Conservation (phyloP, 2,888 invertebrate species). For the Pheosia gnoma region DNA sequence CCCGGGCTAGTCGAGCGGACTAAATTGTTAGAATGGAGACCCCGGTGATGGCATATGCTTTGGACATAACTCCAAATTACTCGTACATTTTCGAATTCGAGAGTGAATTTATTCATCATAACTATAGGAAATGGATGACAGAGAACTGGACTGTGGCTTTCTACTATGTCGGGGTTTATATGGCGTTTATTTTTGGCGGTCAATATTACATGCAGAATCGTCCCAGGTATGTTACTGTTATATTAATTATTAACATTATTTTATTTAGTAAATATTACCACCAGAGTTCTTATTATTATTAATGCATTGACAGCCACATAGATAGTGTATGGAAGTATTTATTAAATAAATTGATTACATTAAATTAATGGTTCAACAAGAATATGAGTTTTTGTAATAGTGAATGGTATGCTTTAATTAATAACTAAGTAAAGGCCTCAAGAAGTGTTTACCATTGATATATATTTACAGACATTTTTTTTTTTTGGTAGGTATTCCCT, state of each 20-base stretch:
- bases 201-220: slow-evolving; percentile 97
- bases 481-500: too few relatives aligned
- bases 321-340: too few relatives aligned
- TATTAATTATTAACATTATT: neutral
- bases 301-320: too few relatives aligned
- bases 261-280: too few relatives aligned
- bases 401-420: too few relatives aligned
- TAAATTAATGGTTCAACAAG: too few relatives aligned
- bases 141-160: slow-evolving; percentile 98
- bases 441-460: too few relatives aligned
- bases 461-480: too few relatives aligned
- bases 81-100: slow-evolving; percentile 98
- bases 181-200: slow-evolving; percentile 96
- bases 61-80: slow-evolving; percentile 91
- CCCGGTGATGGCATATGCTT: slow-evolving; percentile 77
- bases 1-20: slow-evolving; percentile 49
- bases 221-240: slow-evolving; percentile 85
- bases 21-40: slow-evolving; percentile 62
- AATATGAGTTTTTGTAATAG: too few relatives aligned
- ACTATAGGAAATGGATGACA: slow-evolving; percentile 97
- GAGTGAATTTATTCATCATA: slow-evolving; percentile 95
- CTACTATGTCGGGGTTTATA: slow-evolving; percentile 94
- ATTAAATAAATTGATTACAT: too few relatives aligned
- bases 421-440: too few relatives aligned
- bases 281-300: too few relatives aligned